Evolutionary conservation across 2,113 vertebrate species (phyloP), one percentile per base, ranked within the genome.

Genomic region (Perca schrenkii): DNA sequence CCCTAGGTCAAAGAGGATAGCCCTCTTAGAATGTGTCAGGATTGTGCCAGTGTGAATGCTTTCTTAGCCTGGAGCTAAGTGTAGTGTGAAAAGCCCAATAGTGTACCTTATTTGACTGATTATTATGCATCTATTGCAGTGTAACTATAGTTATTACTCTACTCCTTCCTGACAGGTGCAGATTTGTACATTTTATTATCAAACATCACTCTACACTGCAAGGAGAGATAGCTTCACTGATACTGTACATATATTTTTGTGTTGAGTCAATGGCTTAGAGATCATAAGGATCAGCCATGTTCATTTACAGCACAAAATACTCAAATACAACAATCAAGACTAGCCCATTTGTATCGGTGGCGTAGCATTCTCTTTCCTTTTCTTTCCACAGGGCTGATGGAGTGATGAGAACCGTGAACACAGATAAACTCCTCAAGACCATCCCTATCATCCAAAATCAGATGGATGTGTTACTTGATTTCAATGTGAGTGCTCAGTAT

Each of bases 351-450:
- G 17, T 19, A 49, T 50, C 2, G 0, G 61, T 56, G 50, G 54
- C 10, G 40, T 11, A 65, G 22, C 19, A 6, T 10, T 43, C 28
- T 22, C 3, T 40, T 36, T 17, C 8, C 19, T 14, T 19, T 31
- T 83, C 2, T 36, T 71, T 50, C 34, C 34, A 53, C 71, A 98
- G 98, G 84, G 96, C 97, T 84, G 98, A 98, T 88, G 98, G 98
- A 62, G 96, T 99, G 69, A 99, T 99, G 98, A 97, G 98, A 93
- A 98, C 97, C 77, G 97, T 99, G 96, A 98, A 94, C 94, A 98
- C 98, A 82, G 98, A 98, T 94, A 99, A 99, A 89, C 96, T 98
- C 52, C 86, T 98, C 74, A 98, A 97, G 95, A 98, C 97, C 68
- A 96, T 98, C 91, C 97, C 97, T 50, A 97, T 99, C 91, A 97